Evolutionary conservation across 2,113 vertebrate species (phyloP).

Genomic region (Sprattus sprattus): DNA sequence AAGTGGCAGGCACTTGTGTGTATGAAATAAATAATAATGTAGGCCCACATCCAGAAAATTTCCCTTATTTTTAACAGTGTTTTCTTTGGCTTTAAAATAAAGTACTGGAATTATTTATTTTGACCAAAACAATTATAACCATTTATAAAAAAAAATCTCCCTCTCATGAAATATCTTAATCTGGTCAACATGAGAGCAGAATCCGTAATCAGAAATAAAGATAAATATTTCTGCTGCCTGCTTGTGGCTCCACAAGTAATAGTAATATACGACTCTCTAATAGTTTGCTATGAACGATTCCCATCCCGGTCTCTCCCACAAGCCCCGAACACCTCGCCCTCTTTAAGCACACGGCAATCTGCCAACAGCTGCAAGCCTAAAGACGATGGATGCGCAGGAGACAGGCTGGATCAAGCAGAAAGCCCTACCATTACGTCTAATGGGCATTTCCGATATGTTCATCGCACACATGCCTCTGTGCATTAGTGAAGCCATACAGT

Average conservation of each 20-base stretch:
- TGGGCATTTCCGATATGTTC: slow-evolving; percentile 53
- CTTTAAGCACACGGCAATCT: slow-evolving; percentile 13
- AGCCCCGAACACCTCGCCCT: background rate
- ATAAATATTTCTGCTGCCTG: background rate
- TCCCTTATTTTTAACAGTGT: no score
- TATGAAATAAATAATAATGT: background rate
- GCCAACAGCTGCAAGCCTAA: slow-evolving; percentile 28
- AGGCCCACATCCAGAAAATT: no score
- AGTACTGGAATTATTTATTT: no score
- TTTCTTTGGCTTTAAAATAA: no score
- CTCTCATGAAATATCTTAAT: background rate
- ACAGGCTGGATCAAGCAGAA: slow-evolving; percentile 61
- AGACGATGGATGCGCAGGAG: slow-evolving; percentile 2
- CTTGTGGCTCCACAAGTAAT: background rate
- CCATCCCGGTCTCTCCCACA: background rate
- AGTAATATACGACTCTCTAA: background rate
- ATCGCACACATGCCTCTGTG: slow-evolving; percentile 53
- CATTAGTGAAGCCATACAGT: slow-evolving; percentile 51
- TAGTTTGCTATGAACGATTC: background rate
- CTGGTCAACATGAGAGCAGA: background rate
- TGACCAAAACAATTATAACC: no score
- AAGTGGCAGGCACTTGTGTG: background rate
- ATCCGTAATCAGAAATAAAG: no score
- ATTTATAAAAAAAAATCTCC: background rate
- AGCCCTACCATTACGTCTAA: slow-evolving; percentile 58